Conservation (phyloP, 2,888 invertebrate species). For the Panopea generosa region DNA sequence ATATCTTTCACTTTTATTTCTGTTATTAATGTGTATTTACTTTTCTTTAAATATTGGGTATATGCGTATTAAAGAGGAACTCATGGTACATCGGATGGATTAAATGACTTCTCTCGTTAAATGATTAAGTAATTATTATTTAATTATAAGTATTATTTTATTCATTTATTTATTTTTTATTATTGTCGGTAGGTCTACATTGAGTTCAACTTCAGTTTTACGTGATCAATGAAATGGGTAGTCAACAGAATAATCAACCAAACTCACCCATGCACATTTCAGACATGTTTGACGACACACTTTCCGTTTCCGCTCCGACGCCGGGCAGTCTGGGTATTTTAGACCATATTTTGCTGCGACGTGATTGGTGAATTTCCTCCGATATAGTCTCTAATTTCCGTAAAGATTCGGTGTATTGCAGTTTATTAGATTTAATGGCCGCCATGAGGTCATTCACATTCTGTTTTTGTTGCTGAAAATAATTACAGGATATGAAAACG, state of each 20-base stretch:
- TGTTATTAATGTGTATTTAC: too few relatives aligned
- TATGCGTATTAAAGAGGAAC: too few relatives aligned
- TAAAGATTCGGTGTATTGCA: conserved; percentile 92
- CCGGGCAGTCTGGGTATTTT: conserved; percentile 90
- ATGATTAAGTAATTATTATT: too few relatives aligned
- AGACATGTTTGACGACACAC: conserved; percentile 61
- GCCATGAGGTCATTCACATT: conserved; percentile 88
- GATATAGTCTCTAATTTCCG: conserved; percentile 95
- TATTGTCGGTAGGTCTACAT: too few relatives aligned
- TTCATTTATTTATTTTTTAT: too few relatives aligned
- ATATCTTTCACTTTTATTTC: too few relatives aligned
- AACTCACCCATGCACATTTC: conserved; percentile 64
- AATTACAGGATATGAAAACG: not conserved
- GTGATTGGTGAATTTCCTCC: conserved; percentile 89
- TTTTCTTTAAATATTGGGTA: too few relatives aligned
- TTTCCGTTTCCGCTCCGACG: conserved; percentile 89
- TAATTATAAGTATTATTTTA: too few relatives aligned
- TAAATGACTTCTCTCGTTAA: too few relatives aligned
- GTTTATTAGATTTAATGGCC: conserved; percentile 92
- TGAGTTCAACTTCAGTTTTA: too few relatives aligned
- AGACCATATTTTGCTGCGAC: conserved; percentile 73
- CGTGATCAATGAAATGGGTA: not conserved
- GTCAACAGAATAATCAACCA: not conserved
- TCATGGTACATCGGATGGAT: too few relatives aligned
- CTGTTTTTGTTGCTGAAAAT: conserved; percentile 75